Base-by-base conservation (phyloP, 2,888 invertebrate species). In the Biston stratarius region DNA sequence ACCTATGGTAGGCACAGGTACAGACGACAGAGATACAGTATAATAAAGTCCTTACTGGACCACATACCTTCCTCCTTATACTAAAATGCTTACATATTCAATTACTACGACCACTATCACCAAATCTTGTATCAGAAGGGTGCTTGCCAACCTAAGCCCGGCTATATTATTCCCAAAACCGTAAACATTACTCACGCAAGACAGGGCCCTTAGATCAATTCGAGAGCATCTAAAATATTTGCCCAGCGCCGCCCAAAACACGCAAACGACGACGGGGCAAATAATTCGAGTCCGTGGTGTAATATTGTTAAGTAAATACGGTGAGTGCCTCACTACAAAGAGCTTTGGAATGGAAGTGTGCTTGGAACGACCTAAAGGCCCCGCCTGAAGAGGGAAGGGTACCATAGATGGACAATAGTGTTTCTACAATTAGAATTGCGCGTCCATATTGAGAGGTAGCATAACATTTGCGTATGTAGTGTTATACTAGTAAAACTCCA, bases 281-380 rank as follows among this genome's bases (percentile, higher is more conserved):
- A 75, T 75, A 77, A 72, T 73, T 73, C 64, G 10, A 68, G 72
- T 70, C 74, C 70, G 69, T 48, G 55, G 65, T 70, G 70, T 73
- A 70, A 76, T 76, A 74, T 74, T 73, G 73, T 71, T 73, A 63
- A 53, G 70, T 61, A 77, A 73, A 74, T 71, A 72, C 45, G 7
- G 64, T 69, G 71, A 75, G 75, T 75, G 74, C 70, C 66, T 69
- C 66, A 59, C 71, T 73, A 74, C 71, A 74, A 71, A 72, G 52
- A 47, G 52, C 45, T 61, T 62, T 42, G 57, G 62, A 56, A 71
- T 71, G 64, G 62, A 61, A 74, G 71, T 70, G 62, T 62, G 71
- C 69, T 69, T 69, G 64, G 51, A 65, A 60, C 59, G 61, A 57
- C 57, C 62, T 38, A 44, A 61, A 65, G 64, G 69, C 69, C 63